phyloP scores from a whole-genome alignment of 2,797 vertebrate genomes.

The Delichon dasypus region DNA sequence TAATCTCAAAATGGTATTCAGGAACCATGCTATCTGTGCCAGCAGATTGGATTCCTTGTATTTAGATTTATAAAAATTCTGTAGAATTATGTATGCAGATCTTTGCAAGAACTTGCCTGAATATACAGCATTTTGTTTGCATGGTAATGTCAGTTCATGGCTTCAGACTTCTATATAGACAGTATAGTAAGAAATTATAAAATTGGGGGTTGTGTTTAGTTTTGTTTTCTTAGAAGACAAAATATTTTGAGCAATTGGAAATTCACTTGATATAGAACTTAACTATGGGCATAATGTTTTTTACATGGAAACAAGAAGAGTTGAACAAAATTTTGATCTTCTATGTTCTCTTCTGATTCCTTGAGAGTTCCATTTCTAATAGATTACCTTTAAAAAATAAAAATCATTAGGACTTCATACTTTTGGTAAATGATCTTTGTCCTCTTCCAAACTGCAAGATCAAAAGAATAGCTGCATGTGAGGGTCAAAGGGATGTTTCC shows the following conservation, averaged over 20 bases:
- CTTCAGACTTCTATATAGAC: neutral
- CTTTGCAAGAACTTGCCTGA: neutral
- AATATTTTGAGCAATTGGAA: neutral
- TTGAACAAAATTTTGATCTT: neutral
- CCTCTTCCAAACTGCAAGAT: neutral
- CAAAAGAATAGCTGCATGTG: neutral
- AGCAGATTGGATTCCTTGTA: neutral
- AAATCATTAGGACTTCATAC: neutral
- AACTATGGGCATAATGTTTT: neutral
- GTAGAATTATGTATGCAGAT: neutral
- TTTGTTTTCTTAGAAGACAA: neutral
- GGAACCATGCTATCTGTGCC: neutral
- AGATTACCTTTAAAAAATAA: neutral
- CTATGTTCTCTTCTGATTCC: neutral
- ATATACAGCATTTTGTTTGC: neutral
- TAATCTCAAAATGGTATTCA: neutral
- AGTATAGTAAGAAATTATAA: neutral
- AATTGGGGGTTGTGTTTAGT: accelerated
- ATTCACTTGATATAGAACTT: neutral
- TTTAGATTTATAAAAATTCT: neutral
- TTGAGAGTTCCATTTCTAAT: neutral
- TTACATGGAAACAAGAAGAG: neutral
- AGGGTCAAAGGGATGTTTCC: neutral
- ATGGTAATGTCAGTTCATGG: neutral
- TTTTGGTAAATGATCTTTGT: neutral